Base-by-base conservation (phyloP, 1,140 invertebrate species). In the Gerris buenoi region DNA sequence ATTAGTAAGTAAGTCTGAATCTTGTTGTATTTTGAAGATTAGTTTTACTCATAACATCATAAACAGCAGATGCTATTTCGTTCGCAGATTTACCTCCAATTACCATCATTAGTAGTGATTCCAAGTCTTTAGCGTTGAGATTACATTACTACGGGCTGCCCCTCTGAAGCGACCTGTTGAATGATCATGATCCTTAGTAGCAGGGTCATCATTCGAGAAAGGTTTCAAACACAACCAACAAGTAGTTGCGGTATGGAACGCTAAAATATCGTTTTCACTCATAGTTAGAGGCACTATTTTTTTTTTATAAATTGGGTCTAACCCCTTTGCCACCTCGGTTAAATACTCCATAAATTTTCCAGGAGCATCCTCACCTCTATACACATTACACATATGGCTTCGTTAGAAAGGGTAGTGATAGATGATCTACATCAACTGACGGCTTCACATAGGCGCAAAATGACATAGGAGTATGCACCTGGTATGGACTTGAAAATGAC, bases 61-160 rank as follows among this genome's bases (percentile, higher is more conserved):
- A n/a, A n/a, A n/a, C n/a, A n/a, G n/a, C n/a, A n/a, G n/a, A n/a
- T n/a, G n/a, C n/a, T n/a, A n/a, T n/a, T n/a, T n/a, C n/a, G n/a
- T n/a, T n/a, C n/a, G n/a, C n/a, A n/a, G n/a, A n/a, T n/a, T n/a
- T n/a, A n/a, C n/a, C n/a, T n/a, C n/a, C n/a, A n/a, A n/a, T n/a
- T n/a, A n/a, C n/a, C n/a, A n/a, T n/a, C n/a, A n/a, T n/a, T n/a
- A n/a, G n/a, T n/a, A n/a, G n/a, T n/a, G n/a, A n/a, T n/a, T n/a
- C n/a, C n/a, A n/a, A n/a, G n/a, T n/a, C n/a, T 64, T 33, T 64
- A 27, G 26, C 26, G 2, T 25, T 28, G 22, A 64, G 27, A 29
- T 29, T 28, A 22, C 63, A 64, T 25, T 27, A 27, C 33, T 64
- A 64, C 33, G 63, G n/a, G 63, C 63, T 22, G 63, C 1, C 22